Evolutionary conservation across 2,113 vertebrate species (phyloP).

Genomic region (Myrmophylax atrothorax): DNA sequence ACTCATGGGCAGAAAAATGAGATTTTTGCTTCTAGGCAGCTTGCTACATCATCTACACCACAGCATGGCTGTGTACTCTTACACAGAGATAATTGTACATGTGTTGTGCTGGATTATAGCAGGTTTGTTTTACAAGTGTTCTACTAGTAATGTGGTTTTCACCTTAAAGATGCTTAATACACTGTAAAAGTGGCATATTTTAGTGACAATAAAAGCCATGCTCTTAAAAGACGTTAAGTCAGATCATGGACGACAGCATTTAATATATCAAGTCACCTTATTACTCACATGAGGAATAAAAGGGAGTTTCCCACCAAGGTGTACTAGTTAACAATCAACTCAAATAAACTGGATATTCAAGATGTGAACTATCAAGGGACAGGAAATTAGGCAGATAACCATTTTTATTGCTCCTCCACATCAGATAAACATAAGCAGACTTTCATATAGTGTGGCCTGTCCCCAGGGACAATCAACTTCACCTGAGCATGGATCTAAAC

Average conservation of each 20-base stretch:
- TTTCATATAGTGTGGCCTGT: rapidly evolving
- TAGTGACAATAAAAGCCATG: neutral
- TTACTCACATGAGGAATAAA: neutral
- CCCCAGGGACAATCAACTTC: neutral
- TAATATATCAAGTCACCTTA: neutral
- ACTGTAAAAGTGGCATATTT: neutral
- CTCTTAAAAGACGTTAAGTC: neutral
- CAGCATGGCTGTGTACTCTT: neutral
- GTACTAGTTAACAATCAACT: neutral
- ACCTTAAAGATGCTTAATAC: neutral
- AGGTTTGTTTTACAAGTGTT: neutral
- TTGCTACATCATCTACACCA: neutral
- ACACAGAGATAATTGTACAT: neutral
- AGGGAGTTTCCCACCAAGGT: neutral
- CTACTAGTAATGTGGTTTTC: neutral
- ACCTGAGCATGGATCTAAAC: neutral
- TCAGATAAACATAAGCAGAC: neutral
- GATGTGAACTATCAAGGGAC: neutral
- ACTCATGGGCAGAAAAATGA: rapidly evolving
- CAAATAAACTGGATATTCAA: neutral
- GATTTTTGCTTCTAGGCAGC: neutral
- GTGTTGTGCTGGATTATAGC: neutral
- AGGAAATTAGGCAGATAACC: neutral
- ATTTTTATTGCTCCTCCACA: neutral
- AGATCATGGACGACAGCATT: neutral